phyloP scores from a whole-genome alignment of 2,113 vertebrate species.

The Eublepharis macularius region DNA sequence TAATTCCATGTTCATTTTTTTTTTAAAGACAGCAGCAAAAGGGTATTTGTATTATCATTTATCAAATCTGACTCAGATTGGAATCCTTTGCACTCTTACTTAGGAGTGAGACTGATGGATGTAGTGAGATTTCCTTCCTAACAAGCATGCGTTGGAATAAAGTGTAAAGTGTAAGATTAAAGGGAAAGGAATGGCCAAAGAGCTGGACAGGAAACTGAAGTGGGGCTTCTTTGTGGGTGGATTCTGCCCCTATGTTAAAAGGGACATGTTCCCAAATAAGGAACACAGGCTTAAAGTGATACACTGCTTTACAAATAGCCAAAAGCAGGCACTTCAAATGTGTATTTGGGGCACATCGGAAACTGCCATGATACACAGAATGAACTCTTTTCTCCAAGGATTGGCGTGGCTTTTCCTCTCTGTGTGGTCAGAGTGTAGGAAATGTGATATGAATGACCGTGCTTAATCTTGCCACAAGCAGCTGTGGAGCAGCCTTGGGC shows the following conservation, averaged over 20 bases:
- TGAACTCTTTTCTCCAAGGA: background rate
- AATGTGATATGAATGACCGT: background rate
- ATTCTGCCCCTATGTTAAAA: background rate
- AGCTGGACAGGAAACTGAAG: background rate
- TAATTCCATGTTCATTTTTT: no score
- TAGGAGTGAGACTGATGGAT: no score
- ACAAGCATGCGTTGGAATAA: background rate
- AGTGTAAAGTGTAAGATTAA: background rate
- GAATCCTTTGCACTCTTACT: no score
- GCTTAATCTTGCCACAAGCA: background rate
- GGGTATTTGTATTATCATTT: no score
- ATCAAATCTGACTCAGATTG: no score
- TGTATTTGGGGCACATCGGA: background rate
- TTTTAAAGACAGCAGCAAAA: no score
- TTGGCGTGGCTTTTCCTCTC: background rate
- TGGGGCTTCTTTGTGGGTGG: background rate
- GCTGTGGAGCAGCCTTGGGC: constrained; percentile 9
- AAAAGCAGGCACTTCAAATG: background rate
- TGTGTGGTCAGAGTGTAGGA: background rate
- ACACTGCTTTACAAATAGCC: background rate
- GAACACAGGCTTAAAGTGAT: no score
- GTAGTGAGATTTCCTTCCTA: background rate
- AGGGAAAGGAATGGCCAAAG: background rate
- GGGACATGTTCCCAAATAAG: background rate
- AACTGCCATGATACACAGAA: background rate